Evolutionary conservation across 2,888 invertebrate species (phyloP), one percentile per base, ranked within the genome.

Genomic region (Terebella lapidaria): DNA sequence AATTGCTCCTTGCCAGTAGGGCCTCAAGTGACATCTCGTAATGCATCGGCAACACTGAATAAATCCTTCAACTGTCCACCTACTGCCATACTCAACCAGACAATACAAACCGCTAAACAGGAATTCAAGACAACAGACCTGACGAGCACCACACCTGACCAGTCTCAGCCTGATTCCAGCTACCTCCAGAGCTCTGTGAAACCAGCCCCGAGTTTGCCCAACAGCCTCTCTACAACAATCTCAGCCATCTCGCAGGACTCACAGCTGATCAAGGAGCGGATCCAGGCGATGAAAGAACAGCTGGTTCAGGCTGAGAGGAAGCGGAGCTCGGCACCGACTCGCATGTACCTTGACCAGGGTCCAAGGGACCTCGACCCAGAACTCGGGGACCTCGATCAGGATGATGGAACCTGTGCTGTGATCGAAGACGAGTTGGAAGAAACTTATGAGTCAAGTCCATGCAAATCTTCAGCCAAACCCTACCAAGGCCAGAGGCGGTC

Each of bases 181-280:
- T n/a, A 35, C n/a, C 42, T 35, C 10, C 10, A n/a, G n/a, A 15
- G 10, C 10, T n/a, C 42, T 15, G 10, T 35, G n/a, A 49, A n/a
- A 24, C 18, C 5, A n/a, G 22, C 10, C 22, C n/a, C 49, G 22
- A 15, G 15, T 49, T 22, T 49, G 22, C 24, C 49, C 15, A 49
- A 24, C 22, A 10, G 22, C 15, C n/a, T n/a, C 5, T 20, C n/a
- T 22, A 10, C n/a, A 5, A 49, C 49, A n/a, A 49, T 49, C 22
- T 49, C 49, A 5, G 49, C 10, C 18, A 49, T 49, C 10, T 49
- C 49, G 18, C 49, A 22, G 22, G 49, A 49, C 24, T 49, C 49
- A 20, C 49, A 49, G 49, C 24, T 49, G 49, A 49, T 49, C 15
- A 49, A 49, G 24, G 49, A 49, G 5, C 49, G 49, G 5, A 49